Evolutionary conservation across 2,113 vertebrate species (phyloP), one percentile per base, ranked within the genome.

Genomic region (Loxodonta africana): DNA sequence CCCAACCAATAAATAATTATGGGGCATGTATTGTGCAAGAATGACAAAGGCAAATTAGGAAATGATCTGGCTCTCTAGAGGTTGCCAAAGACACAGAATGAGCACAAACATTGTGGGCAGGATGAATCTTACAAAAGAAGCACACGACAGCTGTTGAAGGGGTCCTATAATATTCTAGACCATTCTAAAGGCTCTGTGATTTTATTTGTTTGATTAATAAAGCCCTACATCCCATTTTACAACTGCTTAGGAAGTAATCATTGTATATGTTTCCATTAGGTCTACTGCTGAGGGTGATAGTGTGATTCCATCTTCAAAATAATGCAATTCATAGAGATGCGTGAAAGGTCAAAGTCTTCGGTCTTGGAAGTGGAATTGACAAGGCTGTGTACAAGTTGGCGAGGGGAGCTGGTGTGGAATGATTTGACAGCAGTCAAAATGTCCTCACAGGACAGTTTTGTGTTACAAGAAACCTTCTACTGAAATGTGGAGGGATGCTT

Each of bases 301-400:
- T 92, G 51, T 41, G 30, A 86, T 65, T 89, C 63, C 44, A 57
- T 48, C 80, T 89, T 71, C 80, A 95, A 85, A 82, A 82, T n/a
- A 90, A 73, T 30, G 9, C 51, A 44, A n/a, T n/a, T 63, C n/a
- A 25, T 21, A 93, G 80, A 85, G 85, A 91, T 6, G 15, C 51
- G 41, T n/a, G 28, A 41, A 82, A 91, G n/a, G 76, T 37, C 60
- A 37, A 30, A 76, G 23, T 71, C 84, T 53, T 82, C 71, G 41
- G 41, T 6, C 46, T 28, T 44, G 53, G 41, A 20, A 23, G 78
- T 1, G 4, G 51, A 33, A 44, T 3, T 18, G 25, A 57, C 53
- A 37, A 0, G 57, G 33, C 21, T 33, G 37, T 37, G 37, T 37
- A 37, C 37, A 37, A 37, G 37, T 37, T 37, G 53, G 11, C 15